phyloP scores from a whole-genome alignment of 1,140 invertebrate genomes.

The Oryctes rhinoceros region DNA sequence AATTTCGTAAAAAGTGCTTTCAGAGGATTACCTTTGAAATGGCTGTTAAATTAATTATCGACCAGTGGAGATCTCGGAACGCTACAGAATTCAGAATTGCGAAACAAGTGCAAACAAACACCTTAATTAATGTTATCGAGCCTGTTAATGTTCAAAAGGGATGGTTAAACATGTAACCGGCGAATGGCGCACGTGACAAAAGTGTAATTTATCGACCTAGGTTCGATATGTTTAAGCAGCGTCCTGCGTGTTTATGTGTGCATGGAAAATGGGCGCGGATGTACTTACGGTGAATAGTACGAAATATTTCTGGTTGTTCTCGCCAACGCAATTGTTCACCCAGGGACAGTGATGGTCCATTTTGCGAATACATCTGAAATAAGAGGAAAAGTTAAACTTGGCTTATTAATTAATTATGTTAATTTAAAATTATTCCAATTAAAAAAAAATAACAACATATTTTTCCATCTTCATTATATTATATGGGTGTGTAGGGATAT shows the following conservation, averaged over 20 bases:
- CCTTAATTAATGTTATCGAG: not conserved
- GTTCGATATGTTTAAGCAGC: slow-evolving; percentile 32
- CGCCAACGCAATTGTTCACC: slow-evolving; percentile 99
- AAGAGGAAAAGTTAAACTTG: slow-evolving; percentile 19
- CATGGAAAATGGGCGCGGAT: not conserved
- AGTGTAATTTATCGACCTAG: slow-evolving; percentile 4
- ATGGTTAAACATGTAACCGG: not conserved
- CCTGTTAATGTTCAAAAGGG: not conserved
- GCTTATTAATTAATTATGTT: no score
- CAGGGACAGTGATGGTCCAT: slow-evolving; percentile 99
- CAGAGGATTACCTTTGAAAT: no score
- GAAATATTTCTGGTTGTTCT: slow-evolving; percentile 99
- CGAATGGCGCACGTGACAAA: not conserved
- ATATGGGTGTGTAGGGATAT: no score
- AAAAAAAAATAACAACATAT: no score
- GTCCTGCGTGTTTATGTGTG: not conserved
- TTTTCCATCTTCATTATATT: no score
- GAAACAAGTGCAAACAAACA: not conserved
- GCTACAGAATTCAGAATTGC: not conserved
- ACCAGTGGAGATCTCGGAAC: not conserved
- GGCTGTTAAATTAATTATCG: no score
- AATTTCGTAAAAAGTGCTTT: no score
- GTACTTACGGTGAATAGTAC: slow-evolving; percentile 94
- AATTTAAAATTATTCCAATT: no score
- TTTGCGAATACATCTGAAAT: slow-evolving; percentile 86